Conservation (phyloP, 2,113 vertebrate species). For the Delphinapterus leucas region DNA sequence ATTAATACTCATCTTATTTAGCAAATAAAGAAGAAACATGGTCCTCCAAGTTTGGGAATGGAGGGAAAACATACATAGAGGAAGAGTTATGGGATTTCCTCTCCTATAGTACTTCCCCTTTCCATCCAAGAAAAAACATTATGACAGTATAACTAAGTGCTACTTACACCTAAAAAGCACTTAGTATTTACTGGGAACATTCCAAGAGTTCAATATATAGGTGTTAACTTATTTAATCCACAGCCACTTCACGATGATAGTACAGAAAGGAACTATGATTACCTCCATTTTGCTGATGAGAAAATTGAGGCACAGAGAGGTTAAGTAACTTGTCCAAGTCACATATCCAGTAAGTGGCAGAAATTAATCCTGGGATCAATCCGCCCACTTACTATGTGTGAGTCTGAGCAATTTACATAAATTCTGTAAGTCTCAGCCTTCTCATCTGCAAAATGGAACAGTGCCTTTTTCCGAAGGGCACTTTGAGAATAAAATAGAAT, state of each 20-base stretch:
- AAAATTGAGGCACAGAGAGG: neutral
- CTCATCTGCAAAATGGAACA: neutral
- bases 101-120: neutral
- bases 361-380: neutral
- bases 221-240: neutral
- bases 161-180: neutral
- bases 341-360: neutral
- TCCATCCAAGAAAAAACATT: neutral
- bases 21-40: neutral
- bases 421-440: neutral
- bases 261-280: neutral
- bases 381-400: neutral
- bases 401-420: neutral
- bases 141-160: neutral
- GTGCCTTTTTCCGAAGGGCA: neutral
- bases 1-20: neutral
- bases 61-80: neutral
- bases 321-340: neutral
- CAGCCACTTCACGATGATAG: neutral
- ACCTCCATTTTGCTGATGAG: neutral
- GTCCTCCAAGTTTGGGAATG: neutral
- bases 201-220: neutral
- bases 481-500: neutral
- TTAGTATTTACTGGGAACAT: neutral
- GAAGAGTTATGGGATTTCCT: neutral